Conservation (phyloP, 2,797 vertebrate species). For the Fistularia tabacaria region DNA sequence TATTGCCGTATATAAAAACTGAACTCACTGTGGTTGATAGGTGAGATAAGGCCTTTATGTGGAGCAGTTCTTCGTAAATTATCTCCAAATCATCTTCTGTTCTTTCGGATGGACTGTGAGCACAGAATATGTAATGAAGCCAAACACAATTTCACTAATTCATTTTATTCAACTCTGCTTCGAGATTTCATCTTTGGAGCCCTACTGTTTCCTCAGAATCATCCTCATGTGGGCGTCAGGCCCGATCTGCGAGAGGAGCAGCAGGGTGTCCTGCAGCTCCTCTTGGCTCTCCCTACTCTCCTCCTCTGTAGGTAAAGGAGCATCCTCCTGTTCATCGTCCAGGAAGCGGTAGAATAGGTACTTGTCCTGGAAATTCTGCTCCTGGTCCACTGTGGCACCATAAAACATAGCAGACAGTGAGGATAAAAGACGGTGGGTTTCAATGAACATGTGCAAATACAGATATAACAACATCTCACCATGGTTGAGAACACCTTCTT, state of each 20-base stretch:
- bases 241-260: conserved; percentile 91
- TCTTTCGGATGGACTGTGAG: conserved; percentile 87
- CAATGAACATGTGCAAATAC: not conserved
- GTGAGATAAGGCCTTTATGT: conserved; percentile 97
- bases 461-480: conserved; percentile 74
- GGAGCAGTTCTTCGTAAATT: conserved; percentile 95
- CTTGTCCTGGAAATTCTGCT: conserved; percentile 95
- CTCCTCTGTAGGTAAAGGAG: conserved; percentile 83
- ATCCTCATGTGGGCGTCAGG: conserved; percentile 98
- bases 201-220: conserved; percentile 94
- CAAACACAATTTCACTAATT: conserved; percentile 7
- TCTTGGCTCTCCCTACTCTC: conserved; percentile 91
- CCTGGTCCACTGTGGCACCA: conserved; percentile 85
- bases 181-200: conserved; percentile 3
- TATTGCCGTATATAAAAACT: not conserved
- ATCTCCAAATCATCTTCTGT: conserved; percentile 93
- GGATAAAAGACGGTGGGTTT: not conserved
- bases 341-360: conserved; percentile 98
- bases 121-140: conserved; percentile 17
- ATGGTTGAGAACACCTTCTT: conserved; percentile 94
- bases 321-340: conserved; percentile 88
- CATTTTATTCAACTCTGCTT: conserved; percentile 5
- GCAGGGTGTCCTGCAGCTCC: conserved; percentile 90
- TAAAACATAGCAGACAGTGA: not conserved
- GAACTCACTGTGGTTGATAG: conserved; percentile 92